Evolutionary conservation across 2,888 invertebrate genomes (phyloP), one percentile per base, ranked within the genome.

Genomic region (Plebejus anna): DNA sequence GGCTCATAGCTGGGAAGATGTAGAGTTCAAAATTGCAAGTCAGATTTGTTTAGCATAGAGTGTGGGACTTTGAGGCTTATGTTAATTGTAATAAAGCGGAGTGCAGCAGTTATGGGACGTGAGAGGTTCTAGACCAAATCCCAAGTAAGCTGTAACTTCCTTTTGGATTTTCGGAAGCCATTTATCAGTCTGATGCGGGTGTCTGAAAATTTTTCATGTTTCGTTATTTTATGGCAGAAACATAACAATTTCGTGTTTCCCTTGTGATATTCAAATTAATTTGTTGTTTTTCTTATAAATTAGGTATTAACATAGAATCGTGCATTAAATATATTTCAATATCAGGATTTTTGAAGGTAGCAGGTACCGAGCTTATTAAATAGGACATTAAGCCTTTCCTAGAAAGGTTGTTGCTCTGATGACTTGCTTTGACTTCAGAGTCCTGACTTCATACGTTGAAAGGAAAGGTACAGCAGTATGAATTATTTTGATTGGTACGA

Each of bases 111-210:
- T 94, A 94, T 93, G 93, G 92, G 89, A 93, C 93, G 93, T 93
- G 93, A 93, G 94, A 94, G 94, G 93, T 92, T 94, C 94, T 93
- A 93, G 94, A 93, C 94, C 92, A 94, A 94, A 94, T 94, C 94
- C 94, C 92, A 88, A 92, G 90, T 94, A 94, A 94, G 94, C 94
- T 94, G 94, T 94, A 94, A 94, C 94, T 94, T 94, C 94, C 94
- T 94, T 94, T 94, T 94, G 94, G 94, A 94, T 94, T 94, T 94
- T 94, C 93, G 94, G 94, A 94, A 94, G 94, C 94, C 94, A 94
- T 94, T 94, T 94, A 94, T 94, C 94, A 94, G 94, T 94, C 92
- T 93, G 93, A 93, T 93, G 93, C 90, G 91, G 86, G 92, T 90
- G 94, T 92, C 93, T 94, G 92, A 92, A 93, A 92, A 93, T 94